phyloP scores from a whole-genome alignment of 2,797 vertebrate species.

The Salarias fasciatus region DNA sequence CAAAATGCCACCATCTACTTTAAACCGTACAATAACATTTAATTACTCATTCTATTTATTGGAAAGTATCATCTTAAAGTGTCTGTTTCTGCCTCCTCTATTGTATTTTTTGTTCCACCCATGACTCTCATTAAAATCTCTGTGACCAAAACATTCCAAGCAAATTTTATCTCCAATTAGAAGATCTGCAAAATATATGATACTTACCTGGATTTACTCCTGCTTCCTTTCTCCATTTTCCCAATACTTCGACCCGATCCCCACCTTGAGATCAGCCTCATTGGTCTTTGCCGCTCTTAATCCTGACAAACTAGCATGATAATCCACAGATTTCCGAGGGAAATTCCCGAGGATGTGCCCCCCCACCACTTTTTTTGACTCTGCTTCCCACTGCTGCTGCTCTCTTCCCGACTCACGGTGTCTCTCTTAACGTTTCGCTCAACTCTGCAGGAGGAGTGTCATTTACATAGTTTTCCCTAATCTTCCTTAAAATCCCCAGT shows the following conservation, averaged over 20 bases:
- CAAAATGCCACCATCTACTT: no score
- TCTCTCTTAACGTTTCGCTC: slow-evolving; percentile 57
- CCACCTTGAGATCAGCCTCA: slow-evolving; percentile 17
- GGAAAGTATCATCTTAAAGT: no score
- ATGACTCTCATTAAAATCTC: slow-evolving; percentile 32
- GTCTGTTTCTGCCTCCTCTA: slow-evolving; percentile 1
- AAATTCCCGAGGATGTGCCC: slow-evolving; percentile 65
- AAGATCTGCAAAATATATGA: slow-evolving; percentile 35
- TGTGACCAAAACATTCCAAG: slow-evolving; percentile 21
- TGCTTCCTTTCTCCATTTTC: background rate
- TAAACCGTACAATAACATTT: no score
- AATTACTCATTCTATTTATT: no score
- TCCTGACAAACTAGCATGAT: slow-evolving; percentile 67
- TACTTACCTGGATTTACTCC: slow-evolving; percentile 40
- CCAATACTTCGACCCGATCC: slow-evolving; percentile 14
- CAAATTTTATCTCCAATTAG: slow-evolving; percentile 48
- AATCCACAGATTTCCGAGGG: slow-evolving; percentile 73
- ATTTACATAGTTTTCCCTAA: slow-evolving; percentile 80
- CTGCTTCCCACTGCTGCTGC: slow-evolving; percentile 1
- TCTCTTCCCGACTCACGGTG: slow-evolving; percentile 38
- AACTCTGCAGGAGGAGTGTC: slow-evolving; percentile 64
- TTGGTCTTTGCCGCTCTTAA: slow-evolving; percentile 57
- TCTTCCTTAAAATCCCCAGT: slow-evolving; percentile 69
- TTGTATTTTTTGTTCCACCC: slow-evolving; percentile 26
- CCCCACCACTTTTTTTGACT: background rate